These are phyloP conservation scores for Ispidina lecontei DNA, from an alignment of 2,797 vertebrate genomes.

Conservation along the genomic window DNA sequence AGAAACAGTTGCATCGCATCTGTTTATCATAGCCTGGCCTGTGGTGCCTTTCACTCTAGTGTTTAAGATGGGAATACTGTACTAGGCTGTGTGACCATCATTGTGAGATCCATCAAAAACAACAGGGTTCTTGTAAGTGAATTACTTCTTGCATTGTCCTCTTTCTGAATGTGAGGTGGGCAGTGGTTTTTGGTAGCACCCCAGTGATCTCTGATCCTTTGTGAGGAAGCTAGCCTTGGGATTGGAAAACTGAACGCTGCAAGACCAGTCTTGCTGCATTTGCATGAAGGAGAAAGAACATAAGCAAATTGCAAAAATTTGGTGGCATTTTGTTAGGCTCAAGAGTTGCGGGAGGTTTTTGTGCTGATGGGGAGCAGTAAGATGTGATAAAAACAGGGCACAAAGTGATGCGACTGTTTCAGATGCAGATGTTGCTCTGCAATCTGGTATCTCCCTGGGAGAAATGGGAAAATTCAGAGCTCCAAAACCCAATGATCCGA, in stretches of 20 bases:
- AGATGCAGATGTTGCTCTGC: not conserved
- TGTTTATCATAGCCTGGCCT: not conserved
- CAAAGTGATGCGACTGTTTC: not conserved
- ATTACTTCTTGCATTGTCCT: not conserved
- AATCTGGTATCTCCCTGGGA: not conserved
- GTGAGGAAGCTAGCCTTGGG: not conserved
- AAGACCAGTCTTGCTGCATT: not conserved
- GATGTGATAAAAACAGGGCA: not conserved
- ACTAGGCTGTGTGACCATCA: not conserved
- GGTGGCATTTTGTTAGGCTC: not conserved
- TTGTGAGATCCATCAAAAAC: not conserved
- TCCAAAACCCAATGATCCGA: not conserved
- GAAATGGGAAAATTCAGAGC: not conserved
- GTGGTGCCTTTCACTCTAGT: not conserved
- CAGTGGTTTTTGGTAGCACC: not conserved
- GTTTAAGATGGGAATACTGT: not conserved
- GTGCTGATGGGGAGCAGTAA: not conserved
- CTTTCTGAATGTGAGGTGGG: not conserved
- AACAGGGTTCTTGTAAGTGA: fast-evolving
- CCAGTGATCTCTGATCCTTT: not conserved
- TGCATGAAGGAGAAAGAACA: not conserved
- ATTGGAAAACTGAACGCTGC: fast-evolving
- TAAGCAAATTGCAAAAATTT: not conserved
- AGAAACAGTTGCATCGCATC: not conserved
- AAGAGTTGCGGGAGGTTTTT: not conserved